Evolutionary conservation across 2,797 vertebrate species (phyloP), one percentile per base, ranked within the genome.

Genomic region (Acestrorhynchus altus): DNA sequence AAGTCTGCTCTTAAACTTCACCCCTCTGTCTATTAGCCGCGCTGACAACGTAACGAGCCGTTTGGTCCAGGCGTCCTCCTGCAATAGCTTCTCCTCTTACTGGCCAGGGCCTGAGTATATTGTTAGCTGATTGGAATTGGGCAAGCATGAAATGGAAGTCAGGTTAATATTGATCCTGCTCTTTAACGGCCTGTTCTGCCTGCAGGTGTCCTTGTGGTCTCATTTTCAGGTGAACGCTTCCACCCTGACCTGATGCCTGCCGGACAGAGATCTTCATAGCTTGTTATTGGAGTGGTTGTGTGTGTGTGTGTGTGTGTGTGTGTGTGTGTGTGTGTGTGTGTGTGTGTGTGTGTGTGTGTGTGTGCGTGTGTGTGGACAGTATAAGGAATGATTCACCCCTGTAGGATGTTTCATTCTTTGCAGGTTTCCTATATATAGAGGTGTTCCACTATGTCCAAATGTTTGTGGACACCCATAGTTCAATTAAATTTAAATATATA

Each of bases 61-160:
- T 95, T 95, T 90, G 89, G 89, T 94, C 92, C 91, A 90, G 91
- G 86, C 92, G 92, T 93, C 92, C 88, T 92, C 92, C 92, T 94
- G 92, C 94, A 95, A 96, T 96, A 95, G 95, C 94, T 95, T 95
- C 93, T 92, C 88, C 73, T 93, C 95, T 95, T 95, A 94, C 92
- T 92, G 89, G 87, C 89, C 91, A 89, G 88, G 91, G 87, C 90
- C 93, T 89, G 92, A 93, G 90, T 95, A 93, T 96, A 96, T 95
- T 95, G 96, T 96, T 94, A 93, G 95, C 93, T 94, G 94, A 95
- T 96, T 95, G 95, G 96, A 96, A 95, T 92, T 95, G 95, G 95
- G 96, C 95, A 96, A 97, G 95, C 97, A 97, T 98, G 96, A 99
- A 98, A 98, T 98, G 96, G 96, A 98, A 97, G 96, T 94, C 93